Evolutionary conservation across 2,113 vertebrate species (phyloP).

Genomic region (Reinhardtius hippoglossoides): DNA sequence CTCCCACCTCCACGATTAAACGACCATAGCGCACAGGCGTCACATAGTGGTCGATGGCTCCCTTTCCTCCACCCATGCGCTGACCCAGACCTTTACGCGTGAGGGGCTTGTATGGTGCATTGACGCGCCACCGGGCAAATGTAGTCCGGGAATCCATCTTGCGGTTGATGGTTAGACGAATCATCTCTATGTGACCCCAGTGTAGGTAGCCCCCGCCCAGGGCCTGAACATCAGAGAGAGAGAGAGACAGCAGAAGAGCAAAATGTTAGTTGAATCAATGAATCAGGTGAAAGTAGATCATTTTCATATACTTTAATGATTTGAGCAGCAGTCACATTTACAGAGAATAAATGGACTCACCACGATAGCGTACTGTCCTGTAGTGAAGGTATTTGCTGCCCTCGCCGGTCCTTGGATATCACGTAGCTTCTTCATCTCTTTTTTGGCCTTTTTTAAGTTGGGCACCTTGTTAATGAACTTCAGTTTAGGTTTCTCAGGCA

Average conservation of each 20-base stretch:
- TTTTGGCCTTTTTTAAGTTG: slow-evolving; percentile 84
- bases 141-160: slow-evolving; percentile 86
- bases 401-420: slow-evolving; percentile 90
- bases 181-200: slow-evolving; percentile 98
- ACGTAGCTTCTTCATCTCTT: slow-evolving; percentile 85
- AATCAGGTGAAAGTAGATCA: neutral
- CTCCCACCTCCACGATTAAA: slow-evolving; percentile 91
- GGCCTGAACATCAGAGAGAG: slow-evolving; percentile 79
- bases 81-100: slow-evolving; percentile 92
- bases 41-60: slow-evolving; percentile 92
- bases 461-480: slow-evolving; percentile 91
- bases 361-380: slow-evolving; percentile 90
- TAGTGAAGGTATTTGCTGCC: slow-evolving; percentile 81
- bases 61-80: slow-evolving; percentile 97
- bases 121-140: slow-evolving; percentile 91
- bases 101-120: slow-evolving; percentile 87
- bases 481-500: slow-evolving; percentile 90
- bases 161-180: slow-evolving; percentile 92
- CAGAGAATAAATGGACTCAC: slow-evolving; percentile 76
- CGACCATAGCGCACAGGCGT: slow-evolving; percentile 87
- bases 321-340: neutral
- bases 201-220: slow-evolving; percentile 93
- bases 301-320: no score
- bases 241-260: neutral
- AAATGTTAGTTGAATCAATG: neutral